Evolutionary conservation across 2,113 vertebrate species (phyloP), one percentile per base, ranked within the genome.

Genomic region (Tauraco erythrolophus): DNA sequence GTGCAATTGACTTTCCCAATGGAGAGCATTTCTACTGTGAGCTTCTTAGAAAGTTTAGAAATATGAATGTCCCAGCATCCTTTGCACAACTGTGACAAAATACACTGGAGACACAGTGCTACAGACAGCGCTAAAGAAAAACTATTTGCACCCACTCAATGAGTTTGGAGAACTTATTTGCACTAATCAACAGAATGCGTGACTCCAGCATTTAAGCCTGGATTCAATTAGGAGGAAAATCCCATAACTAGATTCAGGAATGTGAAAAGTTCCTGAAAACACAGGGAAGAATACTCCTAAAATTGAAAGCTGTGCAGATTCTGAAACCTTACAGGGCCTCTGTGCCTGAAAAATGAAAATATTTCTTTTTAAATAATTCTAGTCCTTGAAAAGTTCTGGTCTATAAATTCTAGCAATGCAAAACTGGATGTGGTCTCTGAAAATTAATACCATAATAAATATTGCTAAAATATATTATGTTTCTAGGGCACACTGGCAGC

Each of bases 371-470:
- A 23, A 83, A 84, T 76, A 84, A 86, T 60, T 68, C 30, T 89
- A 86, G 57, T 76, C 53, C 57, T 80, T 68, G 24, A 54, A 54
- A 65, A 86, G 39, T 66, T 54, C 57, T 80, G 45, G 30, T 93
- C 66, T 77, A 71, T 58, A 91, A 83, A 72, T 76, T 45, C 66
- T 41, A 83, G 81, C 37, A 35, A 25, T 23, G 24, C 27, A 86
- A 83, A 83, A 88, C n/a, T 80, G n/a, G 37, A 68, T 41, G 43
- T 46, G 15, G 57, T 33, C 66, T 86, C 61, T 68, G 68, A 79
- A 95, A 94, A 93, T 68, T 66, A 86, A 57, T 25, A n/a, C 60
- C 50, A 60, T 64, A 89, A 74, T n/a, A 80, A 80, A 89, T 80
- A 74, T 35, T 84, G 23, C 50, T 89, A 81, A 92, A 62, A 87